A percentile compares a stretch with the other conserved stretches of the same genome.
Conservation (phyloP, 2,113 vertebrate species). For the Pristiophorus japonicus region DNA sequence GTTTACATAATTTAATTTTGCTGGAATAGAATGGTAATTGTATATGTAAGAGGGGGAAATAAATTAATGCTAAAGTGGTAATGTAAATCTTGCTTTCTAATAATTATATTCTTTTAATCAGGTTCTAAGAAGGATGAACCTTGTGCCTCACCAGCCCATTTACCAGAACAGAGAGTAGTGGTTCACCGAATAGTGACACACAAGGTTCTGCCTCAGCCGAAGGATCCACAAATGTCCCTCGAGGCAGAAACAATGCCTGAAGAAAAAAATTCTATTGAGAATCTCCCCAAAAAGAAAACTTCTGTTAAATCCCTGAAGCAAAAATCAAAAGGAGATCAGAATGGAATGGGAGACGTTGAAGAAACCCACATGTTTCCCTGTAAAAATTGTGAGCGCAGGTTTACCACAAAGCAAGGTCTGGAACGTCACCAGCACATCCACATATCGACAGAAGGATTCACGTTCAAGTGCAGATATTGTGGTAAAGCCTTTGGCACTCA, state of each 20-base stretch:
- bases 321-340: constrained; percentile 55
- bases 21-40: neutral
- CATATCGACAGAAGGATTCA: constrained; percentile 53
- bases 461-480: constrained; percentile 68
- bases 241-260: constrained; percentile 55
- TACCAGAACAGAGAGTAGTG: constrained; percentile 58
- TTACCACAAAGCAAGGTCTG: constrained; percentile 74
- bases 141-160: constrained; percentile 52
- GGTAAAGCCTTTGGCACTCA: constrained; percentile 68
- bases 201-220: constrained; percentile 50
- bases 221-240: constrained; percentile 44
- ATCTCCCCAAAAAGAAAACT: constrained; percentile 51
- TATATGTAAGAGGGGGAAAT: neutral
- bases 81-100: too few relatives aligned
- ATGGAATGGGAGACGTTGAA: constrained; percentile 50
- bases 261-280: constrained; percentile 40
- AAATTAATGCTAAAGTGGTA: neutral
- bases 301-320: constrained; percentile 49
- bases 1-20: neutral
- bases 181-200: constrained; percentile 56
- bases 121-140: constrained; percentile 61
- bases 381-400: constrained; percentile 75
- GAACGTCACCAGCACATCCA: constrained; percentile 83
- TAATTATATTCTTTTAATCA: constrained; percentile 47
- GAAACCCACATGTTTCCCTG: constrained; percentile 69